Percentiles rank a stretch among this genome's conserved stretches.
Evolutionary conservation across 2,888 invertebrate species (phyloP).

Genomic region (Cataglyphis albicans): DNA sequence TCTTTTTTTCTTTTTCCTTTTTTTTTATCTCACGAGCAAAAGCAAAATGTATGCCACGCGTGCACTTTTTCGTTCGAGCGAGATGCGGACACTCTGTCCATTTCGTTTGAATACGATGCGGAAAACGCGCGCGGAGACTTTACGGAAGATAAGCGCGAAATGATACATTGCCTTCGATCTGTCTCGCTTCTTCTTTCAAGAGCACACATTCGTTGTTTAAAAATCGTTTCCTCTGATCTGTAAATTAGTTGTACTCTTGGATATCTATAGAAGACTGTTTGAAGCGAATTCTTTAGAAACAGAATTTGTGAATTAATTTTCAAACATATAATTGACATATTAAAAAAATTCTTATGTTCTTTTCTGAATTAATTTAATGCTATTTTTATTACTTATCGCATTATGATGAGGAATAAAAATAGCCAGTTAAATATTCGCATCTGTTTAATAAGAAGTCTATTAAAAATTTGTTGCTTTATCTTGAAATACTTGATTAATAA

Average conservation of each 20-base stretch:
- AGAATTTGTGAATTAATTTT: not conserved
- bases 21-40: slow-evolving; percentile 14
- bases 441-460: not conserved
- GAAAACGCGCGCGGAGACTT: slow-evolving; percentile 39
- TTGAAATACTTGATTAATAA: not conserved
- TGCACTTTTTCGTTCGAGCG: slow-evolving; percentile 20
- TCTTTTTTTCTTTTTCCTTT: not conserved
- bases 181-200: not conserved
- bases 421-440: not conserved
- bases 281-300: not conserved
- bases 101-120: slow-evolving; percentile 40
- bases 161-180: slow-evolving; percentile 15
- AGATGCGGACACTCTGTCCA: slow-evolving; percentile 21
- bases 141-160: slow-evolving; percentile 31
- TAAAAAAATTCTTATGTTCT: not conserved
- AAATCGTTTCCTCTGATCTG: slow-evolving; percentile 15
- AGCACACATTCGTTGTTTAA: slow-evolving; percentile 17
- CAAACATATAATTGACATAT: not conserved
- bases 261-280: not conserved
- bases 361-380: not conserved
- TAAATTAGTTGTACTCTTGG: slow-evolving; percentile 1
- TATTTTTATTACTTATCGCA: not conserved
- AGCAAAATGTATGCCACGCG: slow-evolving; percentile 23
- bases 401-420: not conserved
- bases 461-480: not conserved